Conservation (phyloP, 2,888 invertebrate species). For the Phymatocera aterrima region DNA sequence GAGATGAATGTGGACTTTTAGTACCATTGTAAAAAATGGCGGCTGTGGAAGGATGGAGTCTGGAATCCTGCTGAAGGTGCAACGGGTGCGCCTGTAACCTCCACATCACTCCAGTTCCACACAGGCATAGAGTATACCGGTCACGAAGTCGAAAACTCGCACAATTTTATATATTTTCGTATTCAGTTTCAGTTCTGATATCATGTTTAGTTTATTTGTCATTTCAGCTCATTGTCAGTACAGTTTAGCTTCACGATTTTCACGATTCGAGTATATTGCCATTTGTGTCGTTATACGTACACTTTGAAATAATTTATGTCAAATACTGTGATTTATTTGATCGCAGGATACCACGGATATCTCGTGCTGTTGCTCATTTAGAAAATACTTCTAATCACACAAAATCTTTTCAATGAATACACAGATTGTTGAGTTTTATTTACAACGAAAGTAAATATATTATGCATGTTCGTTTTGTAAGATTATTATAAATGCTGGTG, state of each 20-base stretch:
- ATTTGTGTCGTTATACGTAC: not conserved
- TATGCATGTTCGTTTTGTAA: not conserved
- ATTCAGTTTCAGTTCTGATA: not conserved
- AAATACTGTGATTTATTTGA: not conserved
- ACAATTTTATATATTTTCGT: conserved; percentile 17
- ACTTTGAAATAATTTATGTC: not conserved
- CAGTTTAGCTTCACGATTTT: not conserved
- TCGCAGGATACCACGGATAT: not conserved
- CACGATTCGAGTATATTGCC: not conserved
- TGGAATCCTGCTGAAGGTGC: conserved; percentile 74
- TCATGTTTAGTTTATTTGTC: conserved; percentile 8
- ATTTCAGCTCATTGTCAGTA: conserved; percentile 28
- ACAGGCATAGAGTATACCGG: conserved; percentile 48
- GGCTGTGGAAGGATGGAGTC: conserved; percentile 74
- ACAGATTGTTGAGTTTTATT: not conserved
- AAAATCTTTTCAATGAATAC: not conserved
- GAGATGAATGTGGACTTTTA: too few species aligned
- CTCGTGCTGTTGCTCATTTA: too few species aligned
- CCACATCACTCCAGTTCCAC: conserved; percentile 66
- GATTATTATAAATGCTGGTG: not conserved
- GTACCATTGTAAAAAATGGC: conserved; percentile 78
- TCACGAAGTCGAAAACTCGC: conserved; percentile 37
- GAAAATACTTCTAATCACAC: not conserved
- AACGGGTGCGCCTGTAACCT: conserved; percentile 73
- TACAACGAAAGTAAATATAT: not conserved